phyloP scores from a whole-genome alignment of 1,140 invertebrate genomes.

The Melitaea cinxia region DNA sequence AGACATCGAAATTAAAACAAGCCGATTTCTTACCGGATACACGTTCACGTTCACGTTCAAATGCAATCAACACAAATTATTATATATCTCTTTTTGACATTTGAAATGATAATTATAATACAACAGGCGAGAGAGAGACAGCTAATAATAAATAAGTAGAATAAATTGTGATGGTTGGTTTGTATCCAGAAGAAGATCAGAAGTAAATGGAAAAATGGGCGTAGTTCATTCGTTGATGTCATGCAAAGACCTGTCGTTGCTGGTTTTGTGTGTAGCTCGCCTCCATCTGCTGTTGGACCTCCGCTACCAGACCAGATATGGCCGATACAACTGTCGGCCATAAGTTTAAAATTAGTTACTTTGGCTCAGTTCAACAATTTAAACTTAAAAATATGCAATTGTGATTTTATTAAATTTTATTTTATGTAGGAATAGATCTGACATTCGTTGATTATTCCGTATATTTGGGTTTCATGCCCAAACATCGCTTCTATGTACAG shows the following conservation, averaged over 20 bases:
- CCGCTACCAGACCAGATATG: conserved; percentile 87
- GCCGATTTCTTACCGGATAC: conserved; percentile 6
- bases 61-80: background rate
- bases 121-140: background rate
- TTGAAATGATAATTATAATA: background rate
- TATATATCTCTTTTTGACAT: background rate
- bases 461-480: conserved; percentile 4
- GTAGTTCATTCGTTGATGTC: conserved; percentile 20
- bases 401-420: background rate
- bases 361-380: background rate
- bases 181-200: conserved; percentile 10
- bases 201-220: background rate
- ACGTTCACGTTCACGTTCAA: background rate
- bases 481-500: background rate
- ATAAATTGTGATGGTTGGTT: background rate
- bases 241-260: conserved; percentile 77
- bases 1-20: conserved; percentile 1
- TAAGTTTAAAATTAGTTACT: conserved; percentile 28
- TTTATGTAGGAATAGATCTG: background rate
- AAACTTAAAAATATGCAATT: background rate
- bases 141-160: background rate
- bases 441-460: background rate
- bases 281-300: conserved; percentile 85
- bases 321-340: conserved; percentile 85
- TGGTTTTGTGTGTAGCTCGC: conserved; percentile 76